Evolutionary conservation across 2,113 vertebrate genomes (phyloP), one percentile per base, ranked within the genome.

Genomic region (Malaclemys terrapin): DNA sequence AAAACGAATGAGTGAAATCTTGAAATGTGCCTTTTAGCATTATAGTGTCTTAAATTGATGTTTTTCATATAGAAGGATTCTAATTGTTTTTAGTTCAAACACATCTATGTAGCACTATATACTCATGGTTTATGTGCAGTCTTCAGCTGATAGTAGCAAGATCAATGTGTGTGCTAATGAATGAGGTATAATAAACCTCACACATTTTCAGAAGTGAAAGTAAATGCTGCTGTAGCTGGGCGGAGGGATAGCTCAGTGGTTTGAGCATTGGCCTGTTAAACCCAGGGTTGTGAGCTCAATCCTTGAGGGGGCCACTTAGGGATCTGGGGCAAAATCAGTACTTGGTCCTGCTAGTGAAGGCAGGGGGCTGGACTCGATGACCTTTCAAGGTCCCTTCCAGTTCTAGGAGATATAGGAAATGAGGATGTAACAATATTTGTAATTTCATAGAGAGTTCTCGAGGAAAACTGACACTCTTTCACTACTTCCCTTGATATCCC

Each of bases 1-100:
- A 57, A 95, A 93, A 80, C 47, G 62, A 89, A 65, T 82, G 8
- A 90, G 45, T 54, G 50, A 5, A 8, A 88, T 95, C n/a, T 80
- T 84, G 81, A 95, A 93, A 80, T 89, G 8, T 89, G 62, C 38
- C 75, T 95, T 91, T 82, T 79, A 89, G 75, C 50, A n/a, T 4
- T 75, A 42, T 0, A 0, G 13, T 80, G 13, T 81, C 42, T 89
- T 92, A 94, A 72, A 49, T 81, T 84, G 11, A 8, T 85, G 47
- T 45, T 96, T 95, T 96, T 50, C 7, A 2, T 82, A 10, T 2
- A 62, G 47, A 16, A 62, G 8, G 27, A 93, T 93, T 38, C 19
- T 85, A 93, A 89, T 81, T 10, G 5, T 92, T 94, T 69, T 93
- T 94, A 76, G 12, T 52, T 84, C 13, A 79, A 82, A 27, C 75